These are phyloP conservation scores for Heliconius ethilla DNA, from an alignment of 2,888 invertebrate species.

Conservation along the genomic window DNA sequence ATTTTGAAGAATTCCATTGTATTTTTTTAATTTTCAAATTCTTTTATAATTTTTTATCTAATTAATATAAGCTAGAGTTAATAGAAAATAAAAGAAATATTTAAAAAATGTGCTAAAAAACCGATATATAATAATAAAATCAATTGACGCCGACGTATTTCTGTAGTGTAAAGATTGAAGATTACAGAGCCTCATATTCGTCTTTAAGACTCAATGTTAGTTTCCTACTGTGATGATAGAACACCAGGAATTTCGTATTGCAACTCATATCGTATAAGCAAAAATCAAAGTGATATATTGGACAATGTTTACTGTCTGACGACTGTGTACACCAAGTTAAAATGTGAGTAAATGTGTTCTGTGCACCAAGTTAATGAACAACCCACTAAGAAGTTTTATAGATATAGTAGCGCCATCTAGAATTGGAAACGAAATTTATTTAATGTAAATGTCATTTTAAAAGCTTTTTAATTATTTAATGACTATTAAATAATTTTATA, in stretches of 20 bases:
- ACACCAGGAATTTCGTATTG: not conserved
- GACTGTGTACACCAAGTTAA: not conserved
- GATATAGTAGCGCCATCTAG: constrained; percentile 20
- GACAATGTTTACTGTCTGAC: too few species aligned
- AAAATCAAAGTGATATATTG: not conserved
- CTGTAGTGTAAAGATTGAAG: not conserved
- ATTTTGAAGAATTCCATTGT: not conserved
- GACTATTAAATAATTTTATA: too few species aligned
- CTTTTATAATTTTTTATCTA: too few species aligned
- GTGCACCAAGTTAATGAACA: not conserved
- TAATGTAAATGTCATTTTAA: not conserved
- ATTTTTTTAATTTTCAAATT: not conserved
- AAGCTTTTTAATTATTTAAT: not conserved
- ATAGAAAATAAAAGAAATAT: not conserved
- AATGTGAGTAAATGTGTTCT: too few species aligned
- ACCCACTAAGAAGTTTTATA: not conserved
- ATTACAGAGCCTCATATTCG: not conserved
- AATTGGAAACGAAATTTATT: not conserved
- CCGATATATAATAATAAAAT: not conserved
- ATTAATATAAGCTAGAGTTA: too few species aligned
- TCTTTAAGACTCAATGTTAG: not conserved
- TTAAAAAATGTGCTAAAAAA: not conserved
- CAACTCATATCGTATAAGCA: not conserved
- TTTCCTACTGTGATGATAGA: not conserved
- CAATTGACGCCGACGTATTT: not conserved